Base-by-base conservation (phyloP, 2,113 vertebrate species). In the Meles meles region DNA sequence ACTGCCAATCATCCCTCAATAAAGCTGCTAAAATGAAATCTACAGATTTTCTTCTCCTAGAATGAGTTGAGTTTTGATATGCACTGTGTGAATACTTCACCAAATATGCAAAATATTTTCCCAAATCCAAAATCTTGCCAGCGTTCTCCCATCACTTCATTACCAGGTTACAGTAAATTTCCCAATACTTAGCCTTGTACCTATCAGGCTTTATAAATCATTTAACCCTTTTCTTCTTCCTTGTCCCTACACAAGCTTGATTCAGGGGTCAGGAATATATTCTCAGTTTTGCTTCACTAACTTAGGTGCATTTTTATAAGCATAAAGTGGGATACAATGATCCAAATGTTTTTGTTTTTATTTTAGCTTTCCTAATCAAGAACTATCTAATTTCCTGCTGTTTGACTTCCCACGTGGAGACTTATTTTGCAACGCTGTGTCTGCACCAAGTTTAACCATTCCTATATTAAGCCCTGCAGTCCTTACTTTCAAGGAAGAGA, bases 391-490 rank as follows among this genome's bases (percentile, higher is more conserved):
- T 71, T 31, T 80, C 27, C 42, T 21, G 25, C 52, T 29, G 27
- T 72, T 25, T 6, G 29, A 6, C 59, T 94, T 65, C 37, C 74
- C 59, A 20, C 4, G 20, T 13, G 42, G 21, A 80, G 59, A 0
- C 57, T 82, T 9, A 18, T 17, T 71, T 14, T 0, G 25, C 21
- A 8, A 0, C 1, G 1, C 18, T 9, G 31, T 1, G 0, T 21
- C 55, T 57, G 6, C 1, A 18, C 49, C 18, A 21, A 71, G 23
- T 39, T 52, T 23, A 21, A 21, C 72, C 42, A 1, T 20, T 65
- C 72, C 37, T 72, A 1, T 31, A 7, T 57, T 39, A 69, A 63
- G 47, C 8, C 52, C 39, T 6, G 10, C 2, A 3, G 27, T 31
- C 25, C 34, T 55, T 4, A 27, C 86, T 37, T 67, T 92, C 77